phyloP scores from a whole-genome alignment of 1,140 invertebrate genomes.

The Halotydeus destructor region DNA sequence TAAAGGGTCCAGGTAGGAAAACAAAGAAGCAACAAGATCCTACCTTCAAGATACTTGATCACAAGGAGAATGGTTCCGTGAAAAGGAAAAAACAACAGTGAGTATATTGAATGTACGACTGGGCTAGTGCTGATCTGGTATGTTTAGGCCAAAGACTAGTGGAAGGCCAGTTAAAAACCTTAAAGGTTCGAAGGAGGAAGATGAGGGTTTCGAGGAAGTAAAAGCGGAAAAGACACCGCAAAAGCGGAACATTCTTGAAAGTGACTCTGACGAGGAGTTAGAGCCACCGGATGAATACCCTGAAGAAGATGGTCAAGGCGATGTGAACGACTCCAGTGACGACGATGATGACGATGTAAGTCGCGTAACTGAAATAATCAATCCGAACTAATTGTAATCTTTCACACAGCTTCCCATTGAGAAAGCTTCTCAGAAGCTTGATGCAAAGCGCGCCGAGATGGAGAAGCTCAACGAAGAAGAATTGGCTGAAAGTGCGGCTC shows the following conservation, averaged over 20 bases:
- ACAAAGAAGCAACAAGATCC: slow-evolving; percentile 60
- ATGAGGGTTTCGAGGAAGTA: slow-evolving; percentile 41
- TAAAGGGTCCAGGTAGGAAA: slow-evolving; percentile 60
- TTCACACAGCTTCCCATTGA: slow-evolving; percentile 42
- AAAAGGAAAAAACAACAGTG: slow-evolving; percentile 20
- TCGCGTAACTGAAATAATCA: slow-evolving; percentile 29
- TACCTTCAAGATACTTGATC: slow-evolving; percentile 26
- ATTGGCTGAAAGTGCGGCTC: slow-evolving; percentile 23
- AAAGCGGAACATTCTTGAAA: slow-evolving; percentile 1
- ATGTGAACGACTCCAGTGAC: slow-evolving; percentile 14
- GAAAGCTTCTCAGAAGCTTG: slow-evolving; percentile 54
- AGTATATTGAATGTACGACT: neutral
- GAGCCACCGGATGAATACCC: neutral
- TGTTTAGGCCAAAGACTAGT: too few species aligned
- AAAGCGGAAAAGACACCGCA: slow-evolving; percentile 23
- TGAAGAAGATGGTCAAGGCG: slow-evolving; percentile 9
- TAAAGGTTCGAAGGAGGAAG: slow-evolving; percentile 41
- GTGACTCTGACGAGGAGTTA: slow-evolving; percentile 23
- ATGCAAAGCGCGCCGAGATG: slow-evolving; percentile 44
- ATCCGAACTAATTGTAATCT: slow-evolving; percentile 32
- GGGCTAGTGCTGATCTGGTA: neutral
- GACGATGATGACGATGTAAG: slow-evolving; percentile 22
- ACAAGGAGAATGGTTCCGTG: slow-evolving; percentile 35
- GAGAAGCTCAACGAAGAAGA: slow-evolving; percentile 46
- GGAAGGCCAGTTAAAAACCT: too few species aligned